Conservation (phyloP, 2,888 invertebrate species). For the Drosophila merina region DNA sequence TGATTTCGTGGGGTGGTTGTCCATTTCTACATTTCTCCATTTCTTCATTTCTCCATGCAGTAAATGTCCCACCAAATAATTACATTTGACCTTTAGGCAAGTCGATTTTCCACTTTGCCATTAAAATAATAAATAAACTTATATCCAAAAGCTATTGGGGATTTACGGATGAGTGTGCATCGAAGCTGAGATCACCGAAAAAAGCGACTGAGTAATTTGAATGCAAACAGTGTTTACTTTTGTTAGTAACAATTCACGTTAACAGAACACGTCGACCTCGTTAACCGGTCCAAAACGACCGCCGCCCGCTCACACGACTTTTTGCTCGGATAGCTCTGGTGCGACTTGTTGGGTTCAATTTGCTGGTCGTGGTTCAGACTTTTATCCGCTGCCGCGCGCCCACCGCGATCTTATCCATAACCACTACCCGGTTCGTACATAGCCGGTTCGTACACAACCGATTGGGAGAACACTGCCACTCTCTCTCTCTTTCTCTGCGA, state of each 20-base stretch:
- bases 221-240: slow-evolving; percentile 38
- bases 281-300: slow-evolving; percentile 33
- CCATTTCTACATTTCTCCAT: background rate
- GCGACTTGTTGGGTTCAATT: no score
- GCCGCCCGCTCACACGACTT: slow-evolving; percentile 30
- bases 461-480: no score
- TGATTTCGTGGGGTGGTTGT: slow-evolving; percentile 11
- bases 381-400: no score
- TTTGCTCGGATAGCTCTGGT: slow-evolving; percentile 21
- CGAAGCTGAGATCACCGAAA: slow-evolving; percentile 34
- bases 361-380: no score
- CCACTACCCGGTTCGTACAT: no score
- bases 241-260: slow-evolving; percentile 28
- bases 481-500: no score
- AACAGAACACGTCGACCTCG: slow-evolving; percentile 41
- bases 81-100: slow-evolving; percentile 40
- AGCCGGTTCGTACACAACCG: no score
- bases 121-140: no score
- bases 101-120: slow-evolving; percentile 3
- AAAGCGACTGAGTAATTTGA: slow-evolving; percentile 7
- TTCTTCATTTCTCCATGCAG: slow-evolving; percentile 27
- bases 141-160: slow-evolving; percentile 7
- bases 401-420: no score
- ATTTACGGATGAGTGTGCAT: slow-evolving; percentile 24
- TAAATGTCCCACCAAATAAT: slow-evolving; percentile 42